Evolutionary conservation across 2,888 invertebrate species (phyloP).

Genomic region (Vannuccia rotundouncinata): DNA sequence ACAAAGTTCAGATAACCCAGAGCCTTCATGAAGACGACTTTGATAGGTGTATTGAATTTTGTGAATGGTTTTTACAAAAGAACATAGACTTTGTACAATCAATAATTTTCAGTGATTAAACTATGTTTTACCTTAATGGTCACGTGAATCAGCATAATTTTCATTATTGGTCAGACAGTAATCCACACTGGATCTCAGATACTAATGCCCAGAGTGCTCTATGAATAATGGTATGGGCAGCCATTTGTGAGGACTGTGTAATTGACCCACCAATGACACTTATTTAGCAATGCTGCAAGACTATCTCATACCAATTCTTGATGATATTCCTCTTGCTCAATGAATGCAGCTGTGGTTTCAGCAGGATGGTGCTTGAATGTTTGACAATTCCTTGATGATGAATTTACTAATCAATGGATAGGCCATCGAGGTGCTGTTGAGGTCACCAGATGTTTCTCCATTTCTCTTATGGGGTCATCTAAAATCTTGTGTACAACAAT

Average conservation of each 20-base stretch:
- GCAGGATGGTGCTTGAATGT: conserved; percentile 27
- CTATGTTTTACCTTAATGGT: conserved; percentile 35
- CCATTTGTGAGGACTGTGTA: conserved; percentile 31
- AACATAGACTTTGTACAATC: neutral
- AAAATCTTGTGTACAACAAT: conserved; percentile 16
- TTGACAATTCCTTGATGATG: neutral
- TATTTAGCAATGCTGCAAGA: neutral
- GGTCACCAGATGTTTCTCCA: conserved; percentile 3
- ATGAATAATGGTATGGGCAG: conserved; percentile 25
- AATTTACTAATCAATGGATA: conserved; percentile 8
- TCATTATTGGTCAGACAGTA: conserved; percentile 32
- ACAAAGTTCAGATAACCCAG: conserved; percentile 14
- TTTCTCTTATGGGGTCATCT: conserved; percentile 20
- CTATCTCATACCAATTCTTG: neutral
- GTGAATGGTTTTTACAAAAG: conserved; percentile 27
- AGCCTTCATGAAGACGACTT: conserved; percentile 7
- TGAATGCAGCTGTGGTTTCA: neutral
- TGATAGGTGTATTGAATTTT: conserved; percentile 12
- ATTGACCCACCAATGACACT: conserved; percentile 31
- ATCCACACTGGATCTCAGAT: conserved; percentile 30
- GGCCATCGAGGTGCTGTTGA: conserved; percentile 12
- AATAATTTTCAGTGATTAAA: conserved; percentile 33
- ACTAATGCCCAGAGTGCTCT: conserved; percentile 23
- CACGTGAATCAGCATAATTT: conserved; percentile 35
- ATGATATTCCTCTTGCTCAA: neutral